A percentile compares a stretch with the other conserved stretches of the same genome.
Evolutionary conservation across 2,888 invertebrate species (phyloP).

Genomic region (Petrolisthes cinctipes): DNA sequence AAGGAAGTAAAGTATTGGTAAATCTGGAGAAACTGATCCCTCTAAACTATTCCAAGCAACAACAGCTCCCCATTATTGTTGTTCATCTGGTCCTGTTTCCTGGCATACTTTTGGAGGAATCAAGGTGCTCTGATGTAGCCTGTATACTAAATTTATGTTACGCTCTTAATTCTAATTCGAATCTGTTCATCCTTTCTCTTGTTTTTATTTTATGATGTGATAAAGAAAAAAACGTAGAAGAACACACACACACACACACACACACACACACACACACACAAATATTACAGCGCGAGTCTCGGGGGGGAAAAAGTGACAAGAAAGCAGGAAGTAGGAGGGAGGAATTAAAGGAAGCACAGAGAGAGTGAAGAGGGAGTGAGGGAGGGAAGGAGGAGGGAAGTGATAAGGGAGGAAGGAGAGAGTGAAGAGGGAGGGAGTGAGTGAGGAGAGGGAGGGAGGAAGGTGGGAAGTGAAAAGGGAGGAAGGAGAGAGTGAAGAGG

Average conservation of each 20-base stretch:
- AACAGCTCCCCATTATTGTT: no score
- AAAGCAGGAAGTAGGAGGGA: not conserved
- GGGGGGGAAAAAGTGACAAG: not conserved
- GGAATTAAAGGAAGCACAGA: not conserved
- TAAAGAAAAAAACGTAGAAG: no score
- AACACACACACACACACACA: no score
- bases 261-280: no score
- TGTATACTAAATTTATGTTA: no score
- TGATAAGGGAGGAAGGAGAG: not conserved
- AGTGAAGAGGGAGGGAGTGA: not conserved
- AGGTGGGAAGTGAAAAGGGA: not conserved
- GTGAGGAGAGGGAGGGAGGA: not conserved
- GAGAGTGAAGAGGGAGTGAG: not conserved
- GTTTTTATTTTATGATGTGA: not conserved
- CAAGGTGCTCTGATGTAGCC: no score
- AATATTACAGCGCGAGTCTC: no score
- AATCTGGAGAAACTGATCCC: no score
- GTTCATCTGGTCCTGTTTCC: no score
- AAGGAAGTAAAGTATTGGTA: no score
- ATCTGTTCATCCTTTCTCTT: not conserved
- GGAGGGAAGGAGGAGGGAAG: not conserved
- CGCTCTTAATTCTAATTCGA: not conserved
- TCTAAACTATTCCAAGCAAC: no score
- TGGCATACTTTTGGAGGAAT: no score
- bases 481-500: not conserved